Evolutionary conservation across 2,888 invertebrate species (phyloP).

Genomic region (Pterobdella sp.): DNA sequence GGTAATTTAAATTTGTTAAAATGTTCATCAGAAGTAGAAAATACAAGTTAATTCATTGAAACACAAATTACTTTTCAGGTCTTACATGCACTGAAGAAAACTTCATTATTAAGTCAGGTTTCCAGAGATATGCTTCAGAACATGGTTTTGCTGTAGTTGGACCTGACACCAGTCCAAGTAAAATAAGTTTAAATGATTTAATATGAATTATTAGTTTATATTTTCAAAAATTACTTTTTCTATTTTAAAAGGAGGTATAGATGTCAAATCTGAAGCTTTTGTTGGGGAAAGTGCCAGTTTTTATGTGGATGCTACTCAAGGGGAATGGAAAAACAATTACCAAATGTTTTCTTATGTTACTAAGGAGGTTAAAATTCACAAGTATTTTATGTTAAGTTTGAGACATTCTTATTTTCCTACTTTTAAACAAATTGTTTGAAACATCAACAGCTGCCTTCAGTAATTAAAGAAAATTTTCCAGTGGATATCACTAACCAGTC

Average conservation of each 20-base stretch:
- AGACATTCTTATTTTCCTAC: neutral
- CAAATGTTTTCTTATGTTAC: slow-evolving; percentile 92
- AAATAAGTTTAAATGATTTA: slow-evolving; percentile 31
- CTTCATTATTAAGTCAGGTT: slow-evolving; percentile 89
- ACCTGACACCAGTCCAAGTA: slow-evolving; percentile 86
- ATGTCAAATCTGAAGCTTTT: slow-evolving; percentile 82
- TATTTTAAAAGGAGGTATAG: too few relatives aligned
- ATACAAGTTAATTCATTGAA: neutral
- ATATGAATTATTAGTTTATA: too few relatives aligned
- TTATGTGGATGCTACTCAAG: slow-evolving; percentile 80
- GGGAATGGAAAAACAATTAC: slow-evolving; percentile 87
- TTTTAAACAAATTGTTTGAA: neutral
- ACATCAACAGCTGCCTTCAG: slow-evolving; percentile 57
- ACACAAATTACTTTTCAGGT: slow-evolving; percentile 50
- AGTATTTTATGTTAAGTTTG: neutral
- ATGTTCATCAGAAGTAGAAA: neutral
- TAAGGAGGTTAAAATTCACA: slow-evolving; percentile 58
- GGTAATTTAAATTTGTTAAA: slow-evolving; percentile 37
- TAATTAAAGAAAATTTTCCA: slow-evolving; percentile 70
- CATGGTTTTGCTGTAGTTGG: slow-evolving; percentile 77
- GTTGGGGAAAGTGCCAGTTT: slow-evolving; percentile 93
- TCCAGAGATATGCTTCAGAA: slow-evolving; percentile 79
- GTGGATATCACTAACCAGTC: slow-evolving; percentile 50
- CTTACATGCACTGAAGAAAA: slow-evolving; percentile 89
- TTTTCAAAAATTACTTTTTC: too few relatives aligned